Evolutionary conservation across 1,140 invertebrate genomes (phyloP), one percentile per base, ranked within the genome.

Genomic region (Drosophila pruinosa): DNA sequence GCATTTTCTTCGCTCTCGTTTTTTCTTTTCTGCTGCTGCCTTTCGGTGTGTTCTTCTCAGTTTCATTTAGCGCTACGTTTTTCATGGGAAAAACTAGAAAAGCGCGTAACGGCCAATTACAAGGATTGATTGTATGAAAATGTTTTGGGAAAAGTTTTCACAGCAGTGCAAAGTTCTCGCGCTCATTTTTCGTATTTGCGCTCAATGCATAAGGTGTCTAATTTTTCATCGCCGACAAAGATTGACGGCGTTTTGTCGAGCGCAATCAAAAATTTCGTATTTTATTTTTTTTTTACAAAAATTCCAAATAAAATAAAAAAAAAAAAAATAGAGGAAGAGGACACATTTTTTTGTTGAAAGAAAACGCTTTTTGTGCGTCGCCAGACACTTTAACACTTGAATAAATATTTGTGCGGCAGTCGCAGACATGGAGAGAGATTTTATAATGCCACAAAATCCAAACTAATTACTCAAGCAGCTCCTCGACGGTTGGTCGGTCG

Each of bases 111-210:
- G 78, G 82, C 83, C 89, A 90, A 90, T 90, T 90, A 90, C 89
- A 90, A 90, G 89, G 89, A 90, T 90, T 90, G 89, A 90, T 90
- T 90, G 85, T 89, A 88, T 89, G 85, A 89, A 90, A 90, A 88
- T 90, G 74, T 85, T 12, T 89, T 75, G 67, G 62, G 61, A 62
- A 78, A 78, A 72, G 34, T 63, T 72, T 67, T 56, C 48, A 47
- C 61, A 45, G 36, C 50, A 43, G 38, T 69, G 57, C 58, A 31
- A 75, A 78, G 58, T 77, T 69, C 54, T 63, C 38, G 19, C 22
- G 17, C 31, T 59, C 62, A 48, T 67, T 56, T 54, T 36, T 57
- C 47, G 24, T 71, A 14, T 72, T 54, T 54, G 14, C 38, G 36
- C 63, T 61, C 50, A 81, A 80, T 81, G 74, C 88, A 83, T 77